phyloP scores from a whole-genome alignment of 2,888 invertebrate species.

The Lasioglossum calceatum region DNA sequence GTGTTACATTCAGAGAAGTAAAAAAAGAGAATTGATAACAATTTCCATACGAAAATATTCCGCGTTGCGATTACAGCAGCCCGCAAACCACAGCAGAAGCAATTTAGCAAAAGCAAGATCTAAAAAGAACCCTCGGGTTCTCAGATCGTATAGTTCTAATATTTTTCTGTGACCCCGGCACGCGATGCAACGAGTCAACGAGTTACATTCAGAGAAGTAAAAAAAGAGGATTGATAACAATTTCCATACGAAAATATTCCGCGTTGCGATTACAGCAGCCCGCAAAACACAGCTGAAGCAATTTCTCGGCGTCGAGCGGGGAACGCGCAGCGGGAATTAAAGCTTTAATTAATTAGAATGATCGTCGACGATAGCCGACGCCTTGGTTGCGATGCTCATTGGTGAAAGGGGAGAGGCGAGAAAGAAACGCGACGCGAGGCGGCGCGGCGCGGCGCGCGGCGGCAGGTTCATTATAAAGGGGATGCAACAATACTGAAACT shows the following conservation, averaged over 20 bases:
- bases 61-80: too few species aligned
- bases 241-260: background rate
- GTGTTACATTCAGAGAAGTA: background rate
- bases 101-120: too few species aligned
- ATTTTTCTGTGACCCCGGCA: too few species aligned
- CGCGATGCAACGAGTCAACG: too few species aligned
- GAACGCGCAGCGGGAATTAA: background rate
- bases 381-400: background rate
- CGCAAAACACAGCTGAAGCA: background rate
- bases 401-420: background rate
- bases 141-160: too few species aligned
- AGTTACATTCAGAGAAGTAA: background rate
- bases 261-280: background rate
- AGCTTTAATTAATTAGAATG: slow-evolving; percentile 31
- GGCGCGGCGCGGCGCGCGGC: background rate
- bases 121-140: too few species aligned
- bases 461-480: slow-evolving; percentile 38
- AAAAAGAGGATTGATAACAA: background rate
- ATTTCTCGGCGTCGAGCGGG: background rate
- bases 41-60: too few species aligned
- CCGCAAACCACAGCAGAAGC: too few species aligned
- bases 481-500: slow-evolving; percentile 30
- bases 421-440: background rate
- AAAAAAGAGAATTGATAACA: background rate
- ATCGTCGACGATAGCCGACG: slow-evolving; percentile 9